Evolutionary conservation across 1,140 invertebrate genomes (phyloP), one percentile per base, ranked within the genome.

Genomic region (Drosophila sturtevanti): DNA sequence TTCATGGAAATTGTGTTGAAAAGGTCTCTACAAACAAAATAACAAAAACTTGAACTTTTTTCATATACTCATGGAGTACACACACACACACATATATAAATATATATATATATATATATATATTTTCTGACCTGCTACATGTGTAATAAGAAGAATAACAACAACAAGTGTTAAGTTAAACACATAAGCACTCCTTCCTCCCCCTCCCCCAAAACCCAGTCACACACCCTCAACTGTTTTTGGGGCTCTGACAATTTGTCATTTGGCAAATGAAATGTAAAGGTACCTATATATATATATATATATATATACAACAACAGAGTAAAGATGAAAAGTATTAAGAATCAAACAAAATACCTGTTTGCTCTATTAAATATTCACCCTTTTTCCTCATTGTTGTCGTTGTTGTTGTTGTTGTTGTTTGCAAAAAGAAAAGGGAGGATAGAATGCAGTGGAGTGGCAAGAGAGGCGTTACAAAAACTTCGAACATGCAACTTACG

Each of bases 351-450:
- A 56, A 65, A 51, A 65, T 71, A 71, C 68, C 64, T 72, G 69
- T 48, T 62, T 31, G 68, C 54, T 77, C 82, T 89, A 87, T 87
- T 87, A 87, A 87, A 89, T 87, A 87, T 87, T 82, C 82, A 87
- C 84, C 82, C 82, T 73, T 86, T 87, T 78, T 73, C n/a, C n/a
- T n/a, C n/a, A n/a, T n/a, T n/a, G n/a, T n/a, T n/a, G n/a, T 55
- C 41, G 69, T 12, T 41, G 38, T 18, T 35, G 24, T 18, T 24
- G 52, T 31, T 31, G 22, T 24, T 21, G 7, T 11, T 22, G 21
- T 38, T 31, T 1, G 3, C 4, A 6, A 6, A 6, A 1, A 38
- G 10, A 18, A 10, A 11, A 35, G 12, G 27, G 31, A 22, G 21
- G 5, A 2, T 14, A n/a, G 16, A 12, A 4, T 48, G 2, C 9